Percentiles rank a stretch among this genome's conserved stretches.
Conservation (phyloP, 2,888 invertebrate genomes). For the Agapetus fuscipes region DNA sequence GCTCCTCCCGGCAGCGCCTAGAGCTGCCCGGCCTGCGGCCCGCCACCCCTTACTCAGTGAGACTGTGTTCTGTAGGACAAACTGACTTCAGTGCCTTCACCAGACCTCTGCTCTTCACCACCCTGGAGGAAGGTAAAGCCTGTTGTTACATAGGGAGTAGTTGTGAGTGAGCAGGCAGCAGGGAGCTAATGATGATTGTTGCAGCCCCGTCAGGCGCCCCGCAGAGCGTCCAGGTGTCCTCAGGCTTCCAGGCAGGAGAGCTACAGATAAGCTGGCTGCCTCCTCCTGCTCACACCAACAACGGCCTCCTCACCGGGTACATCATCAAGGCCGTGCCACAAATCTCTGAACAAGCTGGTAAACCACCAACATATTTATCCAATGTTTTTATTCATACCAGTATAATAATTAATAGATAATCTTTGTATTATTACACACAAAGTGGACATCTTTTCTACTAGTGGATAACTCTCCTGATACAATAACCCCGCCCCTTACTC, state of each 20-base stretch:
- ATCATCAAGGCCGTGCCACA: slow-evolving; percentile 26
- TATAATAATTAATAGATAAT: too few relatives aligned
- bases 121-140: slow-evolving; percentile 38
- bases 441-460: too few relatives aligned
- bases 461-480: too few relatives aligned
- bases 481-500: too few relatives aligned
- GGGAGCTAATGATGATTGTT: slow-evolving; percentile 21
- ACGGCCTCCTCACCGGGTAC: slow-evolving; percentile 60
- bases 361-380: background rate
- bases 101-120: slow-evolving; percentile 36
- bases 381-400: too few relatives aligned
- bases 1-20: slow-evolving; percentile 32
- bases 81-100: slow-evolving; percentile 39
- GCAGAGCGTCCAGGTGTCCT: slow-evolving; percentile 29
- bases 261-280: slow-evolving; percentile 61
- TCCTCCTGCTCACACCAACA: slow-evolving; percentile 50
- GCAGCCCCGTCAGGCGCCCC: slow-evolving; percentile 40
- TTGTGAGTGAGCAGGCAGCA: too few relatives aligned
- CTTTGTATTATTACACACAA: too few relatives aligned
- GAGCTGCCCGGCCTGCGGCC: slow-evolving; percentile 37
- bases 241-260: slow-evolving; percentile 53
- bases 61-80: slow-evolving; percentile 39
- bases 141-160: too few relatives aligned
- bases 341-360: slow-evolving; percentile 17
- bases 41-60: slow-evolving; percentile 35